phyloP scores from a whole-genome alignment of 2,888 invertebrate species.

The Syrphus vitripennis region DNA sequence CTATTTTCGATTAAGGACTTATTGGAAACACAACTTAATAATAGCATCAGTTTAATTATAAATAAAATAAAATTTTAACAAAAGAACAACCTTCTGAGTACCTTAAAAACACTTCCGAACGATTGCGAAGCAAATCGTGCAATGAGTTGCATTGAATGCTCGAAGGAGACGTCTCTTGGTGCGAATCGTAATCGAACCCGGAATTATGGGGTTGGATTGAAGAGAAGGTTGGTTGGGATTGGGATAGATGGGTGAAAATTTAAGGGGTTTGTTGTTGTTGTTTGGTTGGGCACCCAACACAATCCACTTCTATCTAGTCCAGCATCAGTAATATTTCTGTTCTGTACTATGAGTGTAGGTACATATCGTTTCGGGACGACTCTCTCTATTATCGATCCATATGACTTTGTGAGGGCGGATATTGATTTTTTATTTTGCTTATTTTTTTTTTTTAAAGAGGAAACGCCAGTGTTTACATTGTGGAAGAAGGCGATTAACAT shows the following conservation, averaged over 20 bases:
- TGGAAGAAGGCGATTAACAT: slow-evolving; percentile 24
- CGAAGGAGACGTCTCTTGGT: slow-evolving; percentile 49
- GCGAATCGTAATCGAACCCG: slow-evolving; percentile 53
- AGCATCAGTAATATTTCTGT: slow-evolving; percentile 51
- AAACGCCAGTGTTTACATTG: slow-evolving; percentile 20
- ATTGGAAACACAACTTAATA: slow-evolving; percentile 5
- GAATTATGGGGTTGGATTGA: slow-evolving; percentile 9
- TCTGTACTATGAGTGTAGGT: not conserved
- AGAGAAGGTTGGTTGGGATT: not conserved
- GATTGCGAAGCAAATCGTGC: slow-evolving; percentile 63
- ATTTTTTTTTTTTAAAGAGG: not conserved
- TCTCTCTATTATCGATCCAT: slow-evolving; percentile 58
- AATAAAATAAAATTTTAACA: not conserved
- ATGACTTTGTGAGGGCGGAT: slow-evolving; percentile 56
- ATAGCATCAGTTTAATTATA: slow-evolving; percentile 29
- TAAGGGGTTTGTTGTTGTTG: slow-evolving; percentile 16
- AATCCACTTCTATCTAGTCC: too few species aligned
- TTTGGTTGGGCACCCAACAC: slow-evolving; percentile 4
- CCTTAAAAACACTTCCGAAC: slow-evolving; percentile 47
- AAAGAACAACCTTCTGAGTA: slow-evolving; percentile 39
- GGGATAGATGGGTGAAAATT: not conserved
- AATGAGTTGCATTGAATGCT: slow-evolving; percentile 59
- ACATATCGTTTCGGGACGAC: slow-evolving; percentile 32
- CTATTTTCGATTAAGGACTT: not conserved
- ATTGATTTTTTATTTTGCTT: slow-evolving; percentile 46